Base-by-base conservation (phyloP, 2,888 invertebrate genomes). In the Andrena bucephala region DNA sequence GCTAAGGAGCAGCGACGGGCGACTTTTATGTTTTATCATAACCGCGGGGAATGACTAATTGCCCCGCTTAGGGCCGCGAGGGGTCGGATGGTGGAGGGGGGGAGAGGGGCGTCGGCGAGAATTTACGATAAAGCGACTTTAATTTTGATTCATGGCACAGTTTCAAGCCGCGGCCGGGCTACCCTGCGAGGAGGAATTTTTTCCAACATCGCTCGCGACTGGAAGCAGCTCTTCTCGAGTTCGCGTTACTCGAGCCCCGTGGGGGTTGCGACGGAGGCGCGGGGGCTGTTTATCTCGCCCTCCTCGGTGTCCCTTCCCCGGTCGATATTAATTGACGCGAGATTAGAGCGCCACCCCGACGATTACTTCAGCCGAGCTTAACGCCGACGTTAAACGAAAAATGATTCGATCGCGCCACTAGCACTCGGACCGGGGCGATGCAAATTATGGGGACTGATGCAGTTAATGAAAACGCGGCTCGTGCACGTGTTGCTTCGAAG, bases 121-220 rank as follows among this genome's bases (percentile, higher is more conserved):
- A 90, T 90, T 91, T 88, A 89, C 89, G 86, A 81, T 90, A 86
- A 91, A 89, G 85, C 88, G 90, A 92, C 85, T 92, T 92, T 92
- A 91, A 92, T 92, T 91, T 91, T 92, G 91, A 92, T 92, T 92
- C 90, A 91, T 90, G 86, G 86, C 78, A 29, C 82, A 87, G 86
- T 89, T 88, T 86, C 83, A 77, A 62, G 20, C 27, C 60, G 54
- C 27, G 52, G 67, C 72, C 72, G 60, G 60, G 62, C 36, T 52
- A 31, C 36, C 13, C 8, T 29, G 31, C 54, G 42, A 52, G 27
- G 57, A 50, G 68, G 81, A 66, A 70, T 79, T 65, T 84, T 73
- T 77, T 50, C 67, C 67, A 54, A 57, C 63, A 63, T 71, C 76
- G 31, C 54, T 68, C 31, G 76, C 77, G 59, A 68, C 68, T 71